A percentile compares a stretch with the other conserved stretches of the same genome.
phyloP scores from a whole-genome alignment of 2,888 invertebrate genomes.

The Lamellibrachia satsuma region DNA sequence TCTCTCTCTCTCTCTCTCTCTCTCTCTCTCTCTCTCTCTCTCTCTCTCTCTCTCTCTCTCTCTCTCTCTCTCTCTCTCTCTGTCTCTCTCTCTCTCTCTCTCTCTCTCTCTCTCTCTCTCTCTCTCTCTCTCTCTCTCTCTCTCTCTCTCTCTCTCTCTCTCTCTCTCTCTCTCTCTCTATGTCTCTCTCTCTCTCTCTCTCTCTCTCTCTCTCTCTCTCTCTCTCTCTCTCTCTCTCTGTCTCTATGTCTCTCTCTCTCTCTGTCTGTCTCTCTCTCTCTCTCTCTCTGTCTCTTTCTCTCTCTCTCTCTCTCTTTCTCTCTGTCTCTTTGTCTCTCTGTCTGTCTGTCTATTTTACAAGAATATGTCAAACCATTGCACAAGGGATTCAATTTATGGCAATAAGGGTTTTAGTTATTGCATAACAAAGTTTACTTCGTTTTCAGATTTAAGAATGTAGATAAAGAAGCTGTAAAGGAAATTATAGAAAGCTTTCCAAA shows the following conservation, averaged over 20 bases:
- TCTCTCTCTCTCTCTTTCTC: background rate
- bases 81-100: too few species aligned
- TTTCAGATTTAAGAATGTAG: too few species aligned
- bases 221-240: background rate
- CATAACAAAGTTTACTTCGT: too few species aligned
- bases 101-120: background rate
- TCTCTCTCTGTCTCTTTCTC: background rate
- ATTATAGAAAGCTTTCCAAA: too few species aligned
- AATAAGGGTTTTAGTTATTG: too few species aligned
- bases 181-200: background rate
- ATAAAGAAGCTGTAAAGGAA: too few species aligned
- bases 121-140: constrained; percentile 19
- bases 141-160: constrained; percentile 13
- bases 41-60: too few species aligned
- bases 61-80: too few species aligned
- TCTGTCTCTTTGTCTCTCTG: background rate
- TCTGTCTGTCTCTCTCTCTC: background rate
- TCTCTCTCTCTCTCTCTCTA: background rate
- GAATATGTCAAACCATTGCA: too few species aligned
- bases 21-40: too few species aligned
- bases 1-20: background rate
- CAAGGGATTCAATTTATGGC: too few species aligned
- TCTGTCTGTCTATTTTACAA: background rate
- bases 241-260: background rate
- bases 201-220: background rate